Evolutionary conservation across 2,113 vertebrate species (phyloP), one percentile per base, ranked within the genome.

Genomic region (Tiliqua scincoides): DNA sequence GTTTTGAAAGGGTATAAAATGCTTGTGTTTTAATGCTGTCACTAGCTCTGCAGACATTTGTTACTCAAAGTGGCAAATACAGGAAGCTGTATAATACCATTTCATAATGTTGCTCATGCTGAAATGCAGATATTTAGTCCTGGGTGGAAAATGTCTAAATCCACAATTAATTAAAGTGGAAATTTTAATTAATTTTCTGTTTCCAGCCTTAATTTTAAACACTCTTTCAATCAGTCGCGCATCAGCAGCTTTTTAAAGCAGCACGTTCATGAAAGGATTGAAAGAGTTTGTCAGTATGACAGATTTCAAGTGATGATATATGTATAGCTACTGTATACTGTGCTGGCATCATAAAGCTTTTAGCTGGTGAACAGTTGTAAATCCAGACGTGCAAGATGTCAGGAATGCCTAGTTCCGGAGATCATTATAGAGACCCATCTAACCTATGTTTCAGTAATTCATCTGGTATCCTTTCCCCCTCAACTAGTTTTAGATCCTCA

Each of bases 1-100:
- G 91, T 95, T 97, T 96, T 97, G 92, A 96, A 97, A 97, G 95
- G 94, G 95, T 97, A 93, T 86, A 84, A 90, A 89, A 91, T 84
- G 71, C 70, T 73, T 10, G 82, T 77, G 89, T 90, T 87, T 94
- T 88, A 93, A 87, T 89, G 79, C 89, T 94, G 85, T 94, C 91
- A 83, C 43, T 82, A 54, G 79, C 52, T 84, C 75, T 90, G 73
- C 21, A 88, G 8, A 37, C 4, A 59, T 6, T 84, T 40, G 59
- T 30, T 78, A 82, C 87, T 23, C 77, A 91, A 88, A 84, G 71
- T 23, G 65, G 2, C 2, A 91, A 88, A 79, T 83, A 14, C 63
- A 73, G 48, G 17, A 76, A 79, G n/a, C 48, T 85, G n/a, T 85
- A 6, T 87, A 61, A 12, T 72, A 62, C 23, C 48, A n/a, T n/a